Evolutionary conservation across 1,140 invertebrate genomes (phyloP).

Genomic region (Hermetia illucens): DNA sequence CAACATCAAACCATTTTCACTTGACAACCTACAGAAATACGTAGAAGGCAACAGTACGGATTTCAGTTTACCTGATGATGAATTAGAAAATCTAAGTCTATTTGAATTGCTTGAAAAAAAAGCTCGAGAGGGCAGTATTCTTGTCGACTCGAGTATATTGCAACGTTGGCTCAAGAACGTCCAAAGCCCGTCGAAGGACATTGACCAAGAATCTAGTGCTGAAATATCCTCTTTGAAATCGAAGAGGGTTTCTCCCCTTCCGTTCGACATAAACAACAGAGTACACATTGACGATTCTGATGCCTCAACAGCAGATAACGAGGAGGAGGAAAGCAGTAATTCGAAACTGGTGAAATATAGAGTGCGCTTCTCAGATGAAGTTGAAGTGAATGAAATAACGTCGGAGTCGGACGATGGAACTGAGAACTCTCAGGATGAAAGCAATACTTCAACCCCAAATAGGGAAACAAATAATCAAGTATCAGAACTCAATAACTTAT

Average conservation of each 20-base stretch:
- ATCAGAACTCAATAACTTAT: slow-evolving; percentile 2
- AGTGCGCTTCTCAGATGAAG: background rate
- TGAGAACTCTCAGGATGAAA: background rate
- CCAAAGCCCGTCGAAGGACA: slow-evolving; percentile 1
- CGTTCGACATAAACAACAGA: background rate
- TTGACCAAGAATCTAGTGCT: slow-evolving; percentile 10
- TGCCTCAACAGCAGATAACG: background rate
- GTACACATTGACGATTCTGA: background rate
- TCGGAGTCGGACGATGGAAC: background rate
- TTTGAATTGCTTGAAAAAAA: slow-evolving; percentile 26
- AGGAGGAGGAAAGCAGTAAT: background rate
- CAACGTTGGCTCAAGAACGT: background rate
- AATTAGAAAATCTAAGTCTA: slow-evolving; percentile 19
- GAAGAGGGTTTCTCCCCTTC: slow-evolving; percentile 8
- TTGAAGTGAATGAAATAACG: background rate
- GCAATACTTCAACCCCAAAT: slow-evolving; percentile 9
- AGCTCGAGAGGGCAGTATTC: slow-evolving; percentile 18
- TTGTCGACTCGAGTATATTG: slow-evolving; percentile 19
- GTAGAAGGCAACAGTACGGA: too few relatives aligned
- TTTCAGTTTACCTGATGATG: slow-evolving; percentile 7
- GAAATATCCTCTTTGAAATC: slow-evolving; percentile 10
- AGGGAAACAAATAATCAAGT: slow-evolving; percentile 1
- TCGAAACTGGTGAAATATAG: background rate
- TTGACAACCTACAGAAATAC: slow-evolving; percentile 3
- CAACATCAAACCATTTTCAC: slow-evolving; percentile 16